Conservation (phyloP, 2,113 vertebrate species). For the Solenodon paradoxus region DNA sequence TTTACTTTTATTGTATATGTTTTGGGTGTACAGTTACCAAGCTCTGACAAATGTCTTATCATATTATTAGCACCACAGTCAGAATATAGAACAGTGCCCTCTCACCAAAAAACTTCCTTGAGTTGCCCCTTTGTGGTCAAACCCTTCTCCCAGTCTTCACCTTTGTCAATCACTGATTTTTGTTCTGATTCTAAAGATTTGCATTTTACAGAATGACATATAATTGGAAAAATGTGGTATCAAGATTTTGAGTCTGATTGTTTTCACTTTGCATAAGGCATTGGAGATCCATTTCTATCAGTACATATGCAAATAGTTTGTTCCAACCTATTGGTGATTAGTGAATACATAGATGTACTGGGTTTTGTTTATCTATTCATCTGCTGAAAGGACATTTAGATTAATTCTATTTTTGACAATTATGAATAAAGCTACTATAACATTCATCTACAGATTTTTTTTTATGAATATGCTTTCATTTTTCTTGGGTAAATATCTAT, state of each 20-base stretch:
- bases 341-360: not conserved
- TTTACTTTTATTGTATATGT: not conserved
- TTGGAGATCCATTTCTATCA: not conserved
- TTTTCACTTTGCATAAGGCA: not conserved
- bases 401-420: not conserved
- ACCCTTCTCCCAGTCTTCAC: accelerated
- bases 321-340: not conserved
- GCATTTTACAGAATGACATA: not conserved
- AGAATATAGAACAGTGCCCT: not conserved
- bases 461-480: not conserved
- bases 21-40: not conserved
- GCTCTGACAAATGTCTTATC: not conserved
- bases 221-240: not conserved
- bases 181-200: not conserved
- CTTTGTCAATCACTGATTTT: not conserved
- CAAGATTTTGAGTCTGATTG: not conserved
- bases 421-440: not conserved
- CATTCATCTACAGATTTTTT: not conserved
- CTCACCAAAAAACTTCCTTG: not conserved
- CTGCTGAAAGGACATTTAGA: not conserved
- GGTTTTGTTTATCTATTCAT: not conserved
- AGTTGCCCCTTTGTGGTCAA: not conserved
- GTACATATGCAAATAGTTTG: not conserved
- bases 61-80: not conserved
- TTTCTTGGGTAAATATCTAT: not conserved